Evolutionary conservation across 1,140 invertebrate species (phyloP), one percentile per base, ranked within the genome.

Genomic region (Asbolus verrucosus): DNA sequence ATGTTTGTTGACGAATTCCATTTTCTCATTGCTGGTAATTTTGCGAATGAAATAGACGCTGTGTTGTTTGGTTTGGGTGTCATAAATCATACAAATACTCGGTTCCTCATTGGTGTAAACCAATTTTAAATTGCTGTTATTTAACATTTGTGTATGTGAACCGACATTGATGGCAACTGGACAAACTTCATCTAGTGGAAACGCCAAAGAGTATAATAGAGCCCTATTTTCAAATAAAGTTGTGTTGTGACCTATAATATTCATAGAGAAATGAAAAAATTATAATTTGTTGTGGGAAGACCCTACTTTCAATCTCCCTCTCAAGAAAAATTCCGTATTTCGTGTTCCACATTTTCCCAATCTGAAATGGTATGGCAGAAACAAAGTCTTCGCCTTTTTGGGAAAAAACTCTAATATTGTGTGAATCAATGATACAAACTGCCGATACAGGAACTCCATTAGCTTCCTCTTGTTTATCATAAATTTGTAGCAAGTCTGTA

Each of bases 141-240:
- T 84, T 54, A 85, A 82, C 54, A 85, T 83, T 39, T 85, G 83
- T 76, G 83, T 65, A 83, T 50, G 30, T 6, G 81, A 81, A 76
- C 87, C 86, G 74, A 87, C 87, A 77, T 91, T 92, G 30, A 92
- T 87, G 3, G 95, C 83, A 21, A 96, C 87, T 2, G 94, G 94
- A 61, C 90, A 89, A 21, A 96, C 91, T 83, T 97, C 95, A 83
- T 96, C 92, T 21, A 97, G 82, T 0, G 94, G 94, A 86, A 97
- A 94, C 14, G 90, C 85, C 72, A 97, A 82, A 21, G 93, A 94
- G 82, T 94, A 97, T 38, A 93, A 84, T 0, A 88, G 88, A 0
- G 91, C 90, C 74, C 91, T 79, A 1, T 80, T 43, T 70, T 65
- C 50, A 30, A 31, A 27, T 19, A n/a, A 27, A 0, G 36, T 62